phyloP scores from a whole-genome alignment of 2,113 vertebrate genomes.

The Forbesichthys agassizii region DNA sequence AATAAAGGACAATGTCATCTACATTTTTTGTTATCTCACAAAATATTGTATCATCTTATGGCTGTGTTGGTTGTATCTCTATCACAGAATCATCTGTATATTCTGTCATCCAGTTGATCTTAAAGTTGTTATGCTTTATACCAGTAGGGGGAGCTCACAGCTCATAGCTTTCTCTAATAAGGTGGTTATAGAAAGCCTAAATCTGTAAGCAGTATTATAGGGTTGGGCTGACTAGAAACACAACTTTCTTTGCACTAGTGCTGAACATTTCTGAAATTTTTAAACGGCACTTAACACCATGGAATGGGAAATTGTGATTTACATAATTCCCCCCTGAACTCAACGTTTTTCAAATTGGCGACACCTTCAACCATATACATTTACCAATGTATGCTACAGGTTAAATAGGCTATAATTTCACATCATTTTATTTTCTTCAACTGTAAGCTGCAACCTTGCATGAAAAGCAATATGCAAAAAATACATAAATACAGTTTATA shows the following conservation, averaged over 20 bases:
- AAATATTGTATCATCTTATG: neutral
- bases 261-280: neutral
- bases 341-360: neutral
- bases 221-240: constrained; percentile 18
- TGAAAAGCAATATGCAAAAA: too few relatives aligned
- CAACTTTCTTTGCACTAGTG: constrained; percentile 17
- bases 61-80: constrained; percentile 2
- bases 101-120: neutral
- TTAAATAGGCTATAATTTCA: too few relatives aligned
- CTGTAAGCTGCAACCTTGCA: too few relatives aligned
- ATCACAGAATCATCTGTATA: neutral
- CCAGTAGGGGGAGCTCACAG: constrained; percentile 90
- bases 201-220: constrained; percentile 39
- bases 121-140: neutral
- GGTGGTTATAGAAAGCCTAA: neutral
- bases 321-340: neutral
- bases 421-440: too few relatives aligned
- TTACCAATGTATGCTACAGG: too few relatives aligned
- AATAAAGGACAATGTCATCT: too few relatives aligned
- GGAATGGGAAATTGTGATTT: neutral
- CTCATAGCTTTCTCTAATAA: constrained; percentile 58
- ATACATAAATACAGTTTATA: too few relatives aligned
- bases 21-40: neutral
- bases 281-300: neutral
- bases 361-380: neutral